Evolutionary conservation across 2,113 vertebrate species (phyloP), one percentile per base, ranked within the genome.

Genomic region (Morone saxatilis): DNA sequence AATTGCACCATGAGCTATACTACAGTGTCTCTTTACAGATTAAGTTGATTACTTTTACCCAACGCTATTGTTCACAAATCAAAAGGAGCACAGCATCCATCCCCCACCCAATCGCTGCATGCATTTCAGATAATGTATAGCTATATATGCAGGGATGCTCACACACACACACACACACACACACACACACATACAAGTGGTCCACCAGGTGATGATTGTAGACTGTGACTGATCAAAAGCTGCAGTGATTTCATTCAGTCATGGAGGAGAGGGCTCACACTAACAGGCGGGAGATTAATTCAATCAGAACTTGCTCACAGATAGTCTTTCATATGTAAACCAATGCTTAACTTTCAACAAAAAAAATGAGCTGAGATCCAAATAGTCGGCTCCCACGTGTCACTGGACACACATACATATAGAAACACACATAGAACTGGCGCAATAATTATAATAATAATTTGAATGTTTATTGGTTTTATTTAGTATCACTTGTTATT

Each of bases 241-340:
- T 69, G 43, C 60, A 61, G 43, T 47, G 47, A 59, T 67, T 72
- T 45, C 5, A 76, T 68, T 62, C 10, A 36, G 43, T 47, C 68
- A 12, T 19, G 67, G 8, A 63, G 43, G 38, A 57, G 14, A 68
- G 31, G 31, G 31, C 31, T 31, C 31, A 31, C 31, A 31, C 31
- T 31, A 31, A 31, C 31, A 31, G 20, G 43, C 48, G 41, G 43
- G 31, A 69, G 22, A 19, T 16, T 12, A 73, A 76, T 88, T 56
- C 40, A 73, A 60, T 76, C 86, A 76, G 17, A 78, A 51, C 67
- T 19, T 17, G 14, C 56, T 54, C 53, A 17, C 14, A 50, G 12
- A 25, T 8, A n/a, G 16, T 10, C 17, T 41, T 78, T 68, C 54
- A 67, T 25, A 47, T n/a, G 61, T 43, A 51, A 71, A 70, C 38